phyloP scores from a whole-genome alignment of 2,888 invertebrate species.

The Erebia palarica region DNA sequence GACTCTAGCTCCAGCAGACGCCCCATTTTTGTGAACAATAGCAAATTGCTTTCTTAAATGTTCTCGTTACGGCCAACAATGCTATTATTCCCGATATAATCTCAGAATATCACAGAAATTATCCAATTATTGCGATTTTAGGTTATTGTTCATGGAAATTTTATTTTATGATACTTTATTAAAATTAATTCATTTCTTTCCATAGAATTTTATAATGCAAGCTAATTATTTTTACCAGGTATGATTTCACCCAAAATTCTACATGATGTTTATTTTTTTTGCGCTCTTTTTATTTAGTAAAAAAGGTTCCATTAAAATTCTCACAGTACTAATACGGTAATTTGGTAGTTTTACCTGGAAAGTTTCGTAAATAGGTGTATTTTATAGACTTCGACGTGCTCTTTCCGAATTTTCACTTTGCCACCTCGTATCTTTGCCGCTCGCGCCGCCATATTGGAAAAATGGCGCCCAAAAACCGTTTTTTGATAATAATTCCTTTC shows the following conservation, averaged over 20 bases:
- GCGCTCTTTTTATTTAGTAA: slow-evolving; percentile 1
- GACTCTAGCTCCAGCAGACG: neutral
- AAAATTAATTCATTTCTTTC: neutral
- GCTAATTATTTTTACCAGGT: neutral
- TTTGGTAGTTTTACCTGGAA: no score
- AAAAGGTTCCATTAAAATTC: neutral
- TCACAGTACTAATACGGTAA: neutral
- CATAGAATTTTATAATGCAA: neutral
- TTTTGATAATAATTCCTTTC: no score
- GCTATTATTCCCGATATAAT: slow-evolving; percentile 33
- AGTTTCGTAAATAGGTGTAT: no score
- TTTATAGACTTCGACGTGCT: no score
- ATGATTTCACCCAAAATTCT: slow-evolving; percentile 23
- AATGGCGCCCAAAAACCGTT: no score
- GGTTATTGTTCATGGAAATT: neutral
- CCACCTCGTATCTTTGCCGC: no score
- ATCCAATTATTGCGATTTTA: slow-evolving; percentile 13
- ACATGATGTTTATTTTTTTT: slow-evolving; percentile 12
- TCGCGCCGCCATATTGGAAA: no score
- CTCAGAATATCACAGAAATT: slow-evolving; percentile 34
- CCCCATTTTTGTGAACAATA: slow-evolving; percentile 42
- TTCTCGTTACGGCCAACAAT: slow-evolving; percentile 37
- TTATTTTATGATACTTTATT: no score
- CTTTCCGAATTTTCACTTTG: no score
- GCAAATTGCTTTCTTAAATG: slow-evolving; percentile 37